Percentiles rank a stretch among this genome's conserved stretches.
These are phyloP conservation scores for Sardina pilchardus DNA, from an alignment of 2,113 vertebrate species.

Conservation along the genomic window DNA sequence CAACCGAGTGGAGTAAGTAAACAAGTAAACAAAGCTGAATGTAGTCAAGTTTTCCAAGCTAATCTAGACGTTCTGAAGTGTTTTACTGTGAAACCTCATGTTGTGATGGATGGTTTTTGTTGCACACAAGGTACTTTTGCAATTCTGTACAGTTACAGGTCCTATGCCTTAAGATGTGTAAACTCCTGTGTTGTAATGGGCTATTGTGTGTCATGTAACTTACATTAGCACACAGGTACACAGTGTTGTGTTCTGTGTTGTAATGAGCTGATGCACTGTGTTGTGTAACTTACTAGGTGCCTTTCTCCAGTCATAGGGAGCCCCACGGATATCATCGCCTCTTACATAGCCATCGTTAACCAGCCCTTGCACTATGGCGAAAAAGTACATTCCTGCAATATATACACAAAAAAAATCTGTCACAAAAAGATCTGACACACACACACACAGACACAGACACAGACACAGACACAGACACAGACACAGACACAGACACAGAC, in stretches of 20 bases:
- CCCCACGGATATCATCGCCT: slow-evolving; percentile 85
- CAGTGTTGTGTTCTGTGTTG: too few relatives aligned
- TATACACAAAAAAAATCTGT: too few relatives aligned
- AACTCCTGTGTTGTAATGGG: not conserved
- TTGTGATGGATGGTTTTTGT: not conserved
- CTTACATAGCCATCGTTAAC: slow-evolving; percentile 89
- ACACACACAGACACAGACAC: slow-evolving; percentile 36
- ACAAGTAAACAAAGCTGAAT: not conserved
- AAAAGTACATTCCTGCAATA: slow-evolving; percentile 93
- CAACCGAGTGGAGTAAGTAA: not conserved
- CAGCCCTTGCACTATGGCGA: slow-evolving; percentile 86
- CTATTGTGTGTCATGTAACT: not conserved
- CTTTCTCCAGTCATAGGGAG: slow-evolving; percentile 96
- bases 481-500: slow-evolving; percentile 13
- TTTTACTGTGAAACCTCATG: not conserved
- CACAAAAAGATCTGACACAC: too few relatives aligned
- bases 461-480: slow-evolving; percentile 31
- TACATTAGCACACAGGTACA: too few relatives aligned
- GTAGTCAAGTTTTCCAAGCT: not conserved
- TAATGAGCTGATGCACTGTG: not conserved
- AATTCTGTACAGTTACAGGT: not conserved
- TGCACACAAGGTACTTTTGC: not conserved
- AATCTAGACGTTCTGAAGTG: not conserved
- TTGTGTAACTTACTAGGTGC: slow-evolving; percentile 84
- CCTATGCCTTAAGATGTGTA: not conserved